Base-by-base conservation (phyloP, 1,140 invertebrate genomes). In the Belonocnema kinseyi region DNA sequence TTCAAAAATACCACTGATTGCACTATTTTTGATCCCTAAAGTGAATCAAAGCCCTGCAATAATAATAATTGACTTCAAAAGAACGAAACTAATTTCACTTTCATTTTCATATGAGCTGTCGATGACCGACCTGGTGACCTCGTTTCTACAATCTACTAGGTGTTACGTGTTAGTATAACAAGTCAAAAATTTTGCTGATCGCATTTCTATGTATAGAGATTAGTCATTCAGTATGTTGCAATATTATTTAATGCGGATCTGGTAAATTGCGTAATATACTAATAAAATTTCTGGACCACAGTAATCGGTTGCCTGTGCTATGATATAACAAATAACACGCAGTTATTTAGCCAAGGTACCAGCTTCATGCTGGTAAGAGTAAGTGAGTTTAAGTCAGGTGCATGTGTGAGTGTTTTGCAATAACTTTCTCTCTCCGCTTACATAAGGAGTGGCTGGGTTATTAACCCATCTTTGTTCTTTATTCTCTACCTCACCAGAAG, bases 351-450 rank as follows among this genome's bases (percentile, higher is more conserved):
- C 6, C 21, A 21, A 51, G 16, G 19, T 72, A 75, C 58, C 51
- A 21, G 21, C 54, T 54, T 14, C 76, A n/a, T 66, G 70, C 51
- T 52, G 26, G 73, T 56, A 50, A 76, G 74, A 33, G 75, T 78
- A 46, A 46, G 75, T 72, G 19, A 73, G 81, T 80, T 80, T 72
- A 72, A 74, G 80, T 76, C 77, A 77, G 78, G 77, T 80, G 78
- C 77, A 78, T 83, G 82, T 84, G 76, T 84, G 46, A 61, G 82
- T 82, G 78, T 90, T 90, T 85, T 84, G 87, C 84, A 89, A 90
- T 56, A 87, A 80, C 89, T 90, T 90, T 90, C 89, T 88, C 89
- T 90, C 89, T 88, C 89, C 84, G 58, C 76, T 90, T 90, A 87
- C 77, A 83, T 82, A 89, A 89, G 71, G 3, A 73, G 19, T 40